Evolutionary conservation across 2,888 invertebrate genomes (phyloP).

Genomic region (Stenotaenia linearis): DNA sequence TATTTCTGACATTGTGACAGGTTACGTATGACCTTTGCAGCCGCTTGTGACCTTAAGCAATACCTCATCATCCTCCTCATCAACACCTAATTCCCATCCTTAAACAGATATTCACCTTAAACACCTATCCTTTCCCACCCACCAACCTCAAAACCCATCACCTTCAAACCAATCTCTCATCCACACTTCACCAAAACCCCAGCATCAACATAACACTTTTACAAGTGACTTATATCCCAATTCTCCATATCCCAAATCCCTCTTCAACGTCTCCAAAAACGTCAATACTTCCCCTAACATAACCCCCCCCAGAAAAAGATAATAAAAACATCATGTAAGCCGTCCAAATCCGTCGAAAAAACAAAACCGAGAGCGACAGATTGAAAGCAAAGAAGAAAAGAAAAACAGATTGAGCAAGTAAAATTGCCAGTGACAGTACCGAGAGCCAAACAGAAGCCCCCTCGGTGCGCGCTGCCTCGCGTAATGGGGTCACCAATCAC

Average conservation of each 20-base stretch:
- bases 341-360: neutral
- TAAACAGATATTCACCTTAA: too few relatives aligned
- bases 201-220: too few relatives aligned
- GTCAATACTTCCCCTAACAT: neutral
- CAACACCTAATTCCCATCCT: too few relatives aligned
- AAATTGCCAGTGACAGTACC: neutral
- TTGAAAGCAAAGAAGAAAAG: neutral
- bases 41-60: too few relatives aligned
- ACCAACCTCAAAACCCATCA: too few relatives aligned
- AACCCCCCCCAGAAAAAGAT: neutral
- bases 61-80: too few relatives aligned
- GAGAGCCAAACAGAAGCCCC: neutral
- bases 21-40: too few relatives aligned
- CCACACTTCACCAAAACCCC: too few relatives aligned
- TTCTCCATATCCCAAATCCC: neutral
- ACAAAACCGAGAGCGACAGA: neutral
- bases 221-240: too few relatives aligned
- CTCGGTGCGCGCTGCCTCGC: neutral
- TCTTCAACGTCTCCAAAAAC: neutral
- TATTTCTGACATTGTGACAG: too few relatives aligned
- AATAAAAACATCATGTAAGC: neutral
- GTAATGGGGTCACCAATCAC: constrained; percentile 1
- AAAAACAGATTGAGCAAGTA: neutral
- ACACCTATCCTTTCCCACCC: too few relatives aligned
- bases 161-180: too few relatives aligned